phyloP scores from a whole-genome alignment of 2,113 vertebrate species.

The Sebastes fasciatus region DNA sequence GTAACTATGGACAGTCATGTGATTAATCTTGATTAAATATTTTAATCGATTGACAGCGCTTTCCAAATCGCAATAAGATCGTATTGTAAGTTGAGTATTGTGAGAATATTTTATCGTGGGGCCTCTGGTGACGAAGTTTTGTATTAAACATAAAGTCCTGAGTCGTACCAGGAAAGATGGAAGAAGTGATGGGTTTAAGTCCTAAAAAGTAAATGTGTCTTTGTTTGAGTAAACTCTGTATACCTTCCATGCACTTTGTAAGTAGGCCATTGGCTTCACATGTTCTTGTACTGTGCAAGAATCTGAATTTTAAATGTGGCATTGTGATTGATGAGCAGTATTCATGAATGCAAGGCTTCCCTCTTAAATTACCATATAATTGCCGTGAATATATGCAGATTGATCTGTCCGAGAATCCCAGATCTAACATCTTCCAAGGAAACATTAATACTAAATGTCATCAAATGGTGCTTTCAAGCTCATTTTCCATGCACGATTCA shows the following conservation, averaged over 20 bases:
- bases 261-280: slow-evolving; percentile 43
- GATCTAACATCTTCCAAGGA: slow-evolving; percentile 48
- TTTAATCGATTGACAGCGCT: too few species aligned
- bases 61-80: too few species aligned
- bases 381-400: slow-evolving; percentile 74
- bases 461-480: slow-evolving; percentile 58
- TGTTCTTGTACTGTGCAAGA: slow-evolving; percentile 35
- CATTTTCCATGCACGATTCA: slow-evolving; percentile 51
- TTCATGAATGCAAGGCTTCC: slow-evolving; percentile 66
- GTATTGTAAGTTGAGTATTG: too few species aligned
- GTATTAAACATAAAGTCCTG: background rate
- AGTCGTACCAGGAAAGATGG: background rate
- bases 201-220: background rate
- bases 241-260: background rate
- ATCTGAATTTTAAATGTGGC: slow-evolving; percentile 70
- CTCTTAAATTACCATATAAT: slow-evolving; percentile 72
- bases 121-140: too few species aligned
- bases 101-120: too few species aligned
- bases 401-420: slow-evolving; percentile 57
- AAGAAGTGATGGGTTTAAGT: background rate
- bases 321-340: slow-evolving; percentile 73
- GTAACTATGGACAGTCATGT: too few species aligned
- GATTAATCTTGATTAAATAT: too few species aligned
- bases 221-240: background rate
- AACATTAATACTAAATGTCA: slow-evolving; percentile 63